phyloP scores from a whole-genome alignment of 2,888 invertebrate genomes.

The Druceiella hillmani region DNA sequence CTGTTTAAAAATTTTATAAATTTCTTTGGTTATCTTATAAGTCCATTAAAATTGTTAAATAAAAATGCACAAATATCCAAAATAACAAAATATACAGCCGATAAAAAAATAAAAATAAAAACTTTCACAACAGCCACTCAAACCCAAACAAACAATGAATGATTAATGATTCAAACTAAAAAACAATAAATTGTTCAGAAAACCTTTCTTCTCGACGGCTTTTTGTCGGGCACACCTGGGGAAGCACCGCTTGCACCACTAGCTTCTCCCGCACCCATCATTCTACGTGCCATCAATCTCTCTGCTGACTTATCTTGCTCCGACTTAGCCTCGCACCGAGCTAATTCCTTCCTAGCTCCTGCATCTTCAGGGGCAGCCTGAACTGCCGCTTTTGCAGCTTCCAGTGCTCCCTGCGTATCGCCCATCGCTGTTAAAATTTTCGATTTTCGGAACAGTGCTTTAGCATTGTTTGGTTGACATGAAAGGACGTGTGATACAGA shows the following conservation, averaged over 20 bases:
- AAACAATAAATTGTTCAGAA: conserved; percentile 2
- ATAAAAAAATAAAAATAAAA: too few species aligned
- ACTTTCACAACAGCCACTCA: too few species aligned
- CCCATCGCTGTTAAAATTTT: conserved; percentile 45
- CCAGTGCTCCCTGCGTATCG: conserved; percentile 65
- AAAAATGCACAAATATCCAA: too few species aligned
- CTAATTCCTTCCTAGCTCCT: conserved; percentile 30
- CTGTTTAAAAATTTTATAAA: too few species aligned
- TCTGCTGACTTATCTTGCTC: conserved; percentile 49
- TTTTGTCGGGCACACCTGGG: conserved; percentile 34
- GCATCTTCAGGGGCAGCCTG: conserved; percentile 39
- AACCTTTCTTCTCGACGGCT: conserved; percentile 38
- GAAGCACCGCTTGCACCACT: conserved; percentile 15
- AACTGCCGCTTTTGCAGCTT: conserved; percentile 43
- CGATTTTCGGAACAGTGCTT: conserved; percentile 80
- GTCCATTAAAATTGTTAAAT: too few species aligned
- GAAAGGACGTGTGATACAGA: conserved; percentile 78
- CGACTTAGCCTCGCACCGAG: conserved; percentile 34
- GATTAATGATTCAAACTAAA: conserved; percentile 19
- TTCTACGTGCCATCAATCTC: conserved; percentile 46
- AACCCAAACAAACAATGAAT: too few species aligned
- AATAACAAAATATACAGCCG: too few species aligned
- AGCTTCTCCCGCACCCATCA: conserved; percentile 32
- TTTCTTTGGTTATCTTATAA: too few species aligned
- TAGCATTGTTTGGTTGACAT: conserved; percentile 83